Conservation (phyloP, 2,888 invertebrate genomes). For the Dolomedes plantarius region DNA sequence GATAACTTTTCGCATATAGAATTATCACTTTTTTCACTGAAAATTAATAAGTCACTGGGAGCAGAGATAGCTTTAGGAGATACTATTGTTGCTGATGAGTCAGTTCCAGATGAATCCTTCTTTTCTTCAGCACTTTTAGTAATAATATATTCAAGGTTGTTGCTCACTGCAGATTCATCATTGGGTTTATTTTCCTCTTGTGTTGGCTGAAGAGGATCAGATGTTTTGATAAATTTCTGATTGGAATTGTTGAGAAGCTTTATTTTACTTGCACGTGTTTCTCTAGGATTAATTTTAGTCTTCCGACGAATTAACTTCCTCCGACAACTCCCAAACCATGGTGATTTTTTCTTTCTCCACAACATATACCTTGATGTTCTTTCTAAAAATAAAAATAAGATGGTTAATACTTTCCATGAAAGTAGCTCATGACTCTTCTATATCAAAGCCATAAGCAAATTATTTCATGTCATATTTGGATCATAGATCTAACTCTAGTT, state of each 20-base stretch:
- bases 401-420: too few species aligned
- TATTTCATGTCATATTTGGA: too few species aligned
- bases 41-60: neutral
- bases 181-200: conserved; percentile 44
- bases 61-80: conserved; percentile 32
- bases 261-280: conserved; percentile 29
- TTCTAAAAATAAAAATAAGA: conserved; percentile 19
- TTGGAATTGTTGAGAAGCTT: conserved; percentile 43
- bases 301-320: conserved; percentile 54
- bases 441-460: too few species aligned
- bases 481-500: too few species aligned
- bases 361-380: conserved; percentile 54
- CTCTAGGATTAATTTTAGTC: conserved; percentile 8
- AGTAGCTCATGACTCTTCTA: too few species aligned
- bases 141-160: conserved; percentile 37
- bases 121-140: conserved; percentile 42
- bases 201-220: conserved; percentile 58
- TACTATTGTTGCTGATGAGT: conserved; percentile 51
- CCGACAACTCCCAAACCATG: conserved; percentile 54
- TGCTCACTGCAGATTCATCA: conserved; percentile 19
- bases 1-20: neutral
- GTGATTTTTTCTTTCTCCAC: conserved; percentile 58
- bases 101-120: conserved; percentile 54
- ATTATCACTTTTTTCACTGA: conserved; percentile 38
- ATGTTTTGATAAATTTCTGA: conserved; percentile 59